A percentile compares a stretch with the other conserved stretches of the same genome.
Conservation (phyloP, 2,888 invertebrate species). For the Labia minor region DNA sequence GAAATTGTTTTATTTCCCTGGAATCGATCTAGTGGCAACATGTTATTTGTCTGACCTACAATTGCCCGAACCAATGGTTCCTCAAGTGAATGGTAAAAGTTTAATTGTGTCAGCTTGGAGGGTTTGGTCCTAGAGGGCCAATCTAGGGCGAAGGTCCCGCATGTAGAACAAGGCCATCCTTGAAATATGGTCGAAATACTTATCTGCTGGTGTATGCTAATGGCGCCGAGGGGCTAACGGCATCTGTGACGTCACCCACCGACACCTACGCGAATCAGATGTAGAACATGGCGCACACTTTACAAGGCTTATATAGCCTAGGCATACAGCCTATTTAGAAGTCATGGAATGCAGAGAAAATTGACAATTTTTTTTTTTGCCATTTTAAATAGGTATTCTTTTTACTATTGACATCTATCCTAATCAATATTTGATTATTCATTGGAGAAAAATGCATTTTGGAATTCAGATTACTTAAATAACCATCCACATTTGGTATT, state of each 20-base stretch:
- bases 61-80: background rate
- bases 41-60: background rate
- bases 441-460: too few relatives aligned
- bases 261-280: slow-evolving; percentile 13
- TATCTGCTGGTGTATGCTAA: slow-evolving; percentile 13
- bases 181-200: slow-evolving; percentile 13
- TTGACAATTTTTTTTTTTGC: too few relatives aligned
- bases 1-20: too few relatives aligned
- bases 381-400: too few relatives aligned
- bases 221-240: slow-evolving; percentile 9
- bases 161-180: slow-evolving; percentile 13
- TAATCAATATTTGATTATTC: too few relatives aligned
- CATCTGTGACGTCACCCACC: slow-evolving; percentile 8
- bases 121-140: background rate
- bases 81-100: background rate
- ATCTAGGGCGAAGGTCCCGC: slow-evolving; percentile 13
- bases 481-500: too few relatives aligned
- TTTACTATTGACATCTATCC: too few relatives aligned
- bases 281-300: background rate
- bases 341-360: too few relatives aligned
- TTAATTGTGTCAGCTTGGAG: background rate
- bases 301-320: too few relatives aligned
- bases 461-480: too few relatives aligned
- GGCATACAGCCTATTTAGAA: too few relatives aligned
- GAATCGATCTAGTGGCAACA: too few relatives aligned